phyloP scores from a whole-genome alignment of 2,888 invertebrate species.

The Melinaea marsaeus region DNA sequence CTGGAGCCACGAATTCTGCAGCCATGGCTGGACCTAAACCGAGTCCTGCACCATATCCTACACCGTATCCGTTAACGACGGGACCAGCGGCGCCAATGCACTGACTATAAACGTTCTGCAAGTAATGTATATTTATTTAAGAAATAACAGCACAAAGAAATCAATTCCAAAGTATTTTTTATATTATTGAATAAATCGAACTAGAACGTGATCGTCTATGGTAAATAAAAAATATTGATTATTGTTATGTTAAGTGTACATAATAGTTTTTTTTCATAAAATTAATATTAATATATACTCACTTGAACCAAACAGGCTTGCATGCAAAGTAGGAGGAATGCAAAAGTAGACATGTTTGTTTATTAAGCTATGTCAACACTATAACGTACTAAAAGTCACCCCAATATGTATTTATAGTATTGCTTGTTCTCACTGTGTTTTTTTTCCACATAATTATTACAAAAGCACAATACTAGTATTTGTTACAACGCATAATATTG shows the following conservation, averaged over 20 bases:
- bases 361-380: not conserved
- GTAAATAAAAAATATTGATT: not conserved
- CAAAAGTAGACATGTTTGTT: conserved; percentile 38
- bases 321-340: conserved; percentile 40
- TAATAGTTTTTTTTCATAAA: no score
- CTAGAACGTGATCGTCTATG: no score
- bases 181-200: no score
- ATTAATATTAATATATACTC: conserved; percentile 9
- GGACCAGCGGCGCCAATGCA: conserved; percentile 24
- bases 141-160: not conserved
- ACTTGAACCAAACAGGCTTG: conserved; percentile 41
- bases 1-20: conserved; percentile 10
- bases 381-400: not conserved
- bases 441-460: no score
- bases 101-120: conserved; percentile 31
- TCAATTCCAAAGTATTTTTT: not conserved
- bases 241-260: no score
- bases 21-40: conserved; percentile 11
- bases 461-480: no score
- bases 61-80: conserved; percentile 9
- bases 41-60: conserved; percentile 6
- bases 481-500: no score
- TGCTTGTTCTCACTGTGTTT: not conserved
- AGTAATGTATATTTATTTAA: not conserved
- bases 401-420: not conserved